phyloP scores from a whole-genome alignment of 2,797 vertebrate species.

The Malacoraja senta region DNA sequence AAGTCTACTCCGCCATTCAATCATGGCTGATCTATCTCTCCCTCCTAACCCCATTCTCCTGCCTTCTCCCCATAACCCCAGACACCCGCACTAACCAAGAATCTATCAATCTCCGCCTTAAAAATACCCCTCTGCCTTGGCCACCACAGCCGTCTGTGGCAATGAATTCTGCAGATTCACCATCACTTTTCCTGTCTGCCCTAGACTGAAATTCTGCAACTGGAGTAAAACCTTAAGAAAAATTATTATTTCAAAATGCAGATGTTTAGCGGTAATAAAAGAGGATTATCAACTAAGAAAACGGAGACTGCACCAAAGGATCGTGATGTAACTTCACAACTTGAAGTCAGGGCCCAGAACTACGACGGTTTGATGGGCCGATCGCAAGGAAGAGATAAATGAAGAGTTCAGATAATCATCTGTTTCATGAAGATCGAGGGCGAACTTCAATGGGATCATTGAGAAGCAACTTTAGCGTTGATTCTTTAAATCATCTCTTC shows the following conservation, averaged over 20 bases:
- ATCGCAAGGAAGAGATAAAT: not conserved
- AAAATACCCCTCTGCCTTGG: no score
- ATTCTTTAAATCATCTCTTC: not conserved
- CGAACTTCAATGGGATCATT: not conserved
- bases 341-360: not conserved
- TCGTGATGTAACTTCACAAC: not conserved
- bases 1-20: not conserved
- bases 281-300: not conserved
- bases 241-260: not conserved
- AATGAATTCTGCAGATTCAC: no score
- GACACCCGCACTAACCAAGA: no score
- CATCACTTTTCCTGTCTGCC: no score
- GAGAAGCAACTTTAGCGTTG: not conserved
- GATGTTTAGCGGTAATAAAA: not conserved
- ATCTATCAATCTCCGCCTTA: no score
- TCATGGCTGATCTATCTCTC: no score
- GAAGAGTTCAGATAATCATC: conserved; percentile 12
- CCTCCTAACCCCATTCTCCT: no score
- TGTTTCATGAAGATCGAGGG: not conserved
- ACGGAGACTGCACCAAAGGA: not conserved
- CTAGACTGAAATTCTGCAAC: no score
- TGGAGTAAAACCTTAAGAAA: not conserved
- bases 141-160: no score
- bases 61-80: no score
- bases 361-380: not conserved